Base-by-base conservation (phyloP, 2,113 vertebrate genomes). In the Sula dactylatra region DNA sequence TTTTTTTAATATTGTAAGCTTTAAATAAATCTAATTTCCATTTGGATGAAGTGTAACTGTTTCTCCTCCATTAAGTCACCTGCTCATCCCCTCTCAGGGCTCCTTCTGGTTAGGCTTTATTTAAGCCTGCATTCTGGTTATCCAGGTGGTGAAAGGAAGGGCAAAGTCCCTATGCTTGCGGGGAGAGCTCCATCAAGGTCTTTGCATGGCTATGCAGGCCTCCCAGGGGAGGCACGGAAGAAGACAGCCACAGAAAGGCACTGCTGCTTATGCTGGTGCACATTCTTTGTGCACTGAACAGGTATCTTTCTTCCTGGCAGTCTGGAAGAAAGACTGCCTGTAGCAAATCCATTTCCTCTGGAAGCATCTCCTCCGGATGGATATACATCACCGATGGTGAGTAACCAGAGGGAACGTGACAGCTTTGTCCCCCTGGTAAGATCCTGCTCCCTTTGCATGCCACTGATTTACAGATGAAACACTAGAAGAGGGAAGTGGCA, bases 1-100 rank as follows among this genome's bases (percentile, higher is more conserved):
- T 21, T 34, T 58, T 88, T 25, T 56, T 38, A 31, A 50, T 40
- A 77, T 4, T 59, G 2, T 42, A 84, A 81, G 50, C 18, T 88
- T 89, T 61, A 91, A 91, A 81, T 88, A 90, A 94, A 79, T 64
- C 47, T 91, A 20, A 82, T 82, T 91, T 88, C 52, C 62, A 47
- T 92, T 72, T 93, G 84, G 74, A 86, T 94, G 64, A 90, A 92
- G 10, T 47, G 59, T 22, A 88, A 16, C 45, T 81, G 70, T 27
- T 92, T 66, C 49, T 83, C 77, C 88, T 95, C 74, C 56, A 86
- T 82, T 29, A 72, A 81, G 73, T 80, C 40, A 82, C 38, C 40
- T 26, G 21, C 49, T 77, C 9, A 2, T 73, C 90, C 50, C 31
- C 42, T 86, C 44, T 61, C 31, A 69, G 58, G 54, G 49, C 45